Conservation (phyloP, 1,140 invertebrate genomes). For the Centruroides vittatus region DNA sequence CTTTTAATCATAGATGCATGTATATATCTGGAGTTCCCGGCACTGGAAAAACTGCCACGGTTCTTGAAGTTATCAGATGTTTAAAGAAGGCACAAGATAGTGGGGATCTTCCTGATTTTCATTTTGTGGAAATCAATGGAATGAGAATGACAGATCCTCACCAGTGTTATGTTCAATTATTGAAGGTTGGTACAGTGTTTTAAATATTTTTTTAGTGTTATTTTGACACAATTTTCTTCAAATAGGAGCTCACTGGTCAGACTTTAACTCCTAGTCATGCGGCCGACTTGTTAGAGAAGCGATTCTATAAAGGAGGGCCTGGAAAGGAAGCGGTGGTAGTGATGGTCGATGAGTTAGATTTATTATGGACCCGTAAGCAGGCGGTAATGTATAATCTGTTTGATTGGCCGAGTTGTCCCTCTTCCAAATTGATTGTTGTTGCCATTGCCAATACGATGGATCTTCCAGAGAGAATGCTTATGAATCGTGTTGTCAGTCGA, state of each 20-base stretch:
- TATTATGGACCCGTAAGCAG: constrained; percentile 79
- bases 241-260: constrained; percentile 42
- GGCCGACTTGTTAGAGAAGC: constrained; percentile 54
- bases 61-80: constrained; percentile 65
- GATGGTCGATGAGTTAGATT: constrained; percentile 82
- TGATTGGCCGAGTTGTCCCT: constrained; percentile 76
- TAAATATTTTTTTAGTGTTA: not conserved
- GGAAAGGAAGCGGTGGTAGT: constrained; percentile 54
- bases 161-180: constrained; percentile 62
- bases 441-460: constrained; percentile 99
- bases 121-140: constrained; percentile 85
- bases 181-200: constrained; percentile 25
- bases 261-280: constrained; percentile 69
- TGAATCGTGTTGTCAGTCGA: constrained; percentile 50
- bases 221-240: not conserved
- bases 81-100: constrained; percentile 44
- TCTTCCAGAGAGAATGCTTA: constrained; percentile 72
- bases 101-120: constrained; percentile 44
- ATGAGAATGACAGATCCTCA: constrained; percentile 85
- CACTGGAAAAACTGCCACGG: constrained; percentile 96
- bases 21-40: constrained; percentile 97
- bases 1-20: constrained; percentile 55
- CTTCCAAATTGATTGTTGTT: constrained; percentile 69
- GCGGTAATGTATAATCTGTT: constrained; percentile 94
- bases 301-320: constrained; percentile 46